Percentiles rank a stretch among this genome's conserved stretches.
phyloP scores from a whole-genome alignment of 2,797 vertebrate species.

The Tiaroga cobitis region DNA sequence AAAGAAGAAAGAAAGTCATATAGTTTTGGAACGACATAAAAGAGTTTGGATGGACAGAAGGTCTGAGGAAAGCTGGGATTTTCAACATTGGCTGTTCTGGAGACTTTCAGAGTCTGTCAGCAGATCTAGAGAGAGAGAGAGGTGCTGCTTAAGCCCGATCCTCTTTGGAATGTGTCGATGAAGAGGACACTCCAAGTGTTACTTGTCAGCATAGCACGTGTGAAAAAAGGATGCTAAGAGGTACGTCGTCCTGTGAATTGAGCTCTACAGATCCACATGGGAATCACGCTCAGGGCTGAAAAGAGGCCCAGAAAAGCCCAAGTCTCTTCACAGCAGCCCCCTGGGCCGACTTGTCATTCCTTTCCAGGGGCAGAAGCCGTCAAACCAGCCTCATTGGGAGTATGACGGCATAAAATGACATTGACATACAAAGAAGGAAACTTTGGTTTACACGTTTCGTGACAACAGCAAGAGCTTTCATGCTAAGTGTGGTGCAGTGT shows the following conservation, averaged over 20 bases:
- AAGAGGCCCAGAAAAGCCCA: slow-evolving; percentile 72
- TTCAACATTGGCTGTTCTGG: slow-evolving; percentile 65
- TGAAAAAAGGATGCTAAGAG: slow-evolving; percentile 79
- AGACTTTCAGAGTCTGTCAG: slow-evolving; percentile 78
- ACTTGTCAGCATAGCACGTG: slow-evolving; percentile 75
- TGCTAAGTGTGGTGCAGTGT: not conserved
- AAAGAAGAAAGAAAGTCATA: not conserved
- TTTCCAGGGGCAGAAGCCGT: slow-evolving; percentile 71
- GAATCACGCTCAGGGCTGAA: slow-evolving; percentile 78
- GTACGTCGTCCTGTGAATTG: slow-evolving; percentile 56
- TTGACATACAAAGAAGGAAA: not conserved
- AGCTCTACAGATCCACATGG: slow-evolving; percentile 54
- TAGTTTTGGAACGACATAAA: not conserved
- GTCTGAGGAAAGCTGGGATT: slow-evolving; percentile 20
- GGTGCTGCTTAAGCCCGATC: slow-evolving; percentile 64
- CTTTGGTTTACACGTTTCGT: not conserved
- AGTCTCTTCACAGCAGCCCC: slow-evolving; percentile 76
- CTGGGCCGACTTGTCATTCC: slow-evolving; percentile 73
- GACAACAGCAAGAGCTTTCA: not conserved
- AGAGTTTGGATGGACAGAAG: slow-evolving; percentile 27
- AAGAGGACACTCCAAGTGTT: slow-evolving; percentile 79
- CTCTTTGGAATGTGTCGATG: slow-evolving; percentile 80
- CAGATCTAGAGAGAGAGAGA: slow-evolving; percentile 50
- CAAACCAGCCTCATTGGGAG: slow-evolving; percentile 72
- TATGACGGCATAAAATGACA: slow-evolving; percentile 28